These are phyloP conservation scores for Drosophila atroscutellata DNA, from an alignment of 2,888 invertebrate genomes.

Conservation along the genomic window DNA sequence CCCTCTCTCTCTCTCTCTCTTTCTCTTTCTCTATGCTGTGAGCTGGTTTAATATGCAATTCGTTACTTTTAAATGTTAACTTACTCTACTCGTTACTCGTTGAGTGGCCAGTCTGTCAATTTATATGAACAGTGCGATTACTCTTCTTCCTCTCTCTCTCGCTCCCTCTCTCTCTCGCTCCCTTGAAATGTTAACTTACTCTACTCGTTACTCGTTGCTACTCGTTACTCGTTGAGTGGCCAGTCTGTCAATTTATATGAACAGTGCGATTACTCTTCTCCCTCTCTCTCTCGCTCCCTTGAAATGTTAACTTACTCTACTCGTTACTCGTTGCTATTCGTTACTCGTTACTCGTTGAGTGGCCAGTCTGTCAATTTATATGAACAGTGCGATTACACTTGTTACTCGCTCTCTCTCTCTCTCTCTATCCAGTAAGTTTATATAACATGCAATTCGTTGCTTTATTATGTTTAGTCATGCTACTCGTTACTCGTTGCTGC, in stretches of 20 bases:
- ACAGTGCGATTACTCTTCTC: not conserved
- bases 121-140: not conserved
- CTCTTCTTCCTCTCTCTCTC: too few relatives aligned
- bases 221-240: not conserved
- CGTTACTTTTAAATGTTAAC: not conserved
- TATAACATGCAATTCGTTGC: not conserved
- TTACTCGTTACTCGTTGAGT: not conserved
- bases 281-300: too few relatives aligned
- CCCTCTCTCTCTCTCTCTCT: too few relatives aligned
- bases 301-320: not conserved
- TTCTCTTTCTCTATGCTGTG: not conserved
- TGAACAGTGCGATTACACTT: not conserved
- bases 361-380: not conserved
- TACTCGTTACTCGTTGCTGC: not conserved
- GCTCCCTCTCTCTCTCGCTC: too few relatives aligned
- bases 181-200: not conserved
- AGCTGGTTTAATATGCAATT: not conserved
- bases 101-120: not conserved
- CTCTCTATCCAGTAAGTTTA: not conserved
- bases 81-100: constrained; percentile 1
- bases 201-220: not conserved
- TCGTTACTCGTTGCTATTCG: not conserved
- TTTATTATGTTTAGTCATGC: not conserved
- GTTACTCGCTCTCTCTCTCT: not conserved
- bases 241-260: not conserved